Percentiles rank a stretch among this genome's conserved stretches.
These are phyloP conservation scores for Megastigmus dorsalis DNA, from an alignment of 2,888 invertebrate species.

Conservation along the genomic window DNA sequence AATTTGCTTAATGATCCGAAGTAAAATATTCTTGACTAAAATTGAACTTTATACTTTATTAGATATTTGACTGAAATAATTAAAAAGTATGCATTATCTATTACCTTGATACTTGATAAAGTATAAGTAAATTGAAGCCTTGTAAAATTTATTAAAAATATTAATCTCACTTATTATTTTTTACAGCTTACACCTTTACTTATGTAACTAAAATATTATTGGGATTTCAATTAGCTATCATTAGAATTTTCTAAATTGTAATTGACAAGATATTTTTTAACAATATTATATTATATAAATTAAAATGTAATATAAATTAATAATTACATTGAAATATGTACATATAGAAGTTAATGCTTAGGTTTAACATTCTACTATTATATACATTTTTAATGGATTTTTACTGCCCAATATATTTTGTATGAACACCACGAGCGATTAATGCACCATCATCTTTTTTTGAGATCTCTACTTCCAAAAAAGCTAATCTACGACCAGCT, in stretches of 20 bases:
- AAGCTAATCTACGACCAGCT: conserved; percentile 87
- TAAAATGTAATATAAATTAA: too few relatives aligned
- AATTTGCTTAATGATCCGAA: conserved; percentile 57
- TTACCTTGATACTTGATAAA: too few relatives aligned
- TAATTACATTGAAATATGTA: conserved; percentile 48
- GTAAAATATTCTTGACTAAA: conserved; percentile 43
- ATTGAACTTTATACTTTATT: neutral
- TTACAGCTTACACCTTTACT: too few relatives aligned
- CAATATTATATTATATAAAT: too few relatives aligned
- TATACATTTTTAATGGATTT: conserved; percentile 12
- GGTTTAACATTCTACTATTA: neutral
- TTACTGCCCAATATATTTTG: conserved; percentile 79
- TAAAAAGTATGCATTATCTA: too few relatives aligned
- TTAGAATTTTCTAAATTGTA: too few relatives aligned
- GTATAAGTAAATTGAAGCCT: too few relatives aligned
- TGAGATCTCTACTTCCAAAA: conserved; percentile 85
- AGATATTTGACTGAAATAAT: neutral
- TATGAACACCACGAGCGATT: conserved; percentile 89
- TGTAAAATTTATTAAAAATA: too few relatives aligned
- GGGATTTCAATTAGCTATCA: too few relatives aligned
- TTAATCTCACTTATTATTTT: too few relatives aligned
- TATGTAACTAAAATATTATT: too few relatives aligned
- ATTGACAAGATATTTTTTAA: too few relatives aligned
- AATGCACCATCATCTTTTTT: conserved; percentile 84
- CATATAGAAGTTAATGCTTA: conserved; percentile 27